phyloP scores from a whole-genome alignment of 2,797 vertebrate species.

The Argya squamiceps region DNA sequence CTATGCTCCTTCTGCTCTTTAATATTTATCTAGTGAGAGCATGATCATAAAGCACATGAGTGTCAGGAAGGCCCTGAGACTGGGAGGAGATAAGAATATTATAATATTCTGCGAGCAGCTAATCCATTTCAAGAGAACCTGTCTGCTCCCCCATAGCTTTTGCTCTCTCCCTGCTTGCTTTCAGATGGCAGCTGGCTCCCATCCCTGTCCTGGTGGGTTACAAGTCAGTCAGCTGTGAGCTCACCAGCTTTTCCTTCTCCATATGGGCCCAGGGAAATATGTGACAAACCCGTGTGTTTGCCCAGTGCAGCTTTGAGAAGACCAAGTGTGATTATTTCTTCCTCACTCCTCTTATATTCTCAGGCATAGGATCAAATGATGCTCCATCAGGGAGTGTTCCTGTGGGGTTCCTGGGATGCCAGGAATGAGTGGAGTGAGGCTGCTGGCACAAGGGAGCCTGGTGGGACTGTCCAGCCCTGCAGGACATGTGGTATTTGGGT shows the following conservation, averaged over 20 bases:
- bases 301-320: neutral
- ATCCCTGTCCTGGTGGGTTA: neutral
- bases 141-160: neutral
- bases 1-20: neutral
- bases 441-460: neutral
- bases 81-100: neutral
- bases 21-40: neutral
- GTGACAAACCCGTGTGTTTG: neutral
- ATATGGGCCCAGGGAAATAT: neutral
- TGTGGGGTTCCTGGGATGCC: neutral
- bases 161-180: neutral
- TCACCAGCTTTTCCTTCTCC: neutral
- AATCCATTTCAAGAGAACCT: neutral
- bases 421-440: neutral
- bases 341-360: neutral
- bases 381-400: neutral
- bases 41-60: neutral
- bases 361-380: neutral
- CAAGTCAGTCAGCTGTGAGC: neutral
- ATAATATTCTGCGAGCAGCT: neutral
- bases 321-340: neutral
- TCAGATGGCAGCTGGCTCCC: constrained; percentile 27
- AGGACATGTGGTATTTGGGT: neutral
- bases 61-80: neutral
- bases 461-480: neutral